A percentile compares a stretch with the other conserved stretches of the same genome.
Conservation (phyloP, 1,140 invertebrate genomes). For the Cyclina sinensis region DNA sequence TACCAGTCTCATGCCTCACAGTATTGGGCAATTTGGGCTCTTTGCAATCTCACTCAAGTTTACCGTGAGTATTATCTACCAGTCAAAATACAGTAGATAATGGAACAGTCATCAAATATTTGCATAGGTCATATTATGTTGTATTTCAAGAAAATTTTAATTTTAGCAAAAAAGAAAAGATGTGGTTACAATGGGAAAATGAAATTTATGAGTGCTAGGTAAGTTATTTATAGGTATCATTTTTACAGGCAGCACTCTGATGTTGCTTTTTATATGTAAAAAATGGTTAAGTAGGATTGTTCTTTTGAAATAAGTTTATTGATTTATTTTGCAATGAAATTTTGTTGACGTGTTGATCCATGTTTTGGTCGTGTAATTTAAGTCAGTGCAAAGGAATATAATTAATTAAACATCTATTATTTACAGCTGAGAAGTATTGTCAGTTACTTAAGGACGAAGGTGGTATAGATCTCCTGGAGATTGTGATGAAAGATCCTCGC, state of each 20-base stretch:
- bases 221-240: too few species aligned
- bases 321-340: neutral
- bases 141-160: too few species aligned
- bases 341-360: neutral
- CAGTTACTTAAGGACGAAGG: slow-evolving; percentile 94
- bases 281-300: neutral
- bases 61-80: slow-evolving; percentile 91
- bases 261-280: too few species aligned
- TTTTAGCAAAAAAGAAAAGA: too few species aligned
- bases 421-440: slow-evolving; percentile 95
- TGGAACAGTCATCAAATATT: too few species aligned
- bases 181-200: too few species aligned
- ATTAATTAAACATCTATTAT: slow-evolving; percentile 32
- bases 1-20: slow-evolving; percentile 96
- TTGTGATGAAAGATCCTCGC: slow-evolving; percentile 88
- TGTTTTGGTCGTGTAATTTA: neutral
- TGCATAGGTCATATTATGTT: too few species aligned
- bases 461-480: slow-evolving; percentile 92
- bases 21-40: slow-evolving; percentile 98
- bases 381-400: neutral
- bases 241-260: too few species aligned
- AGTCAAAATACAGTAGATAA: too few species aligned
- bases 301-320: neutral
- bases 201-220: too few species aligned
- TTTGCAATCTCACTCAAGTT: slow-evolving; percentile 97